Conservation (phyloP, 2,888 invertebrate genomes). For the Morpho helenor region DNA sequence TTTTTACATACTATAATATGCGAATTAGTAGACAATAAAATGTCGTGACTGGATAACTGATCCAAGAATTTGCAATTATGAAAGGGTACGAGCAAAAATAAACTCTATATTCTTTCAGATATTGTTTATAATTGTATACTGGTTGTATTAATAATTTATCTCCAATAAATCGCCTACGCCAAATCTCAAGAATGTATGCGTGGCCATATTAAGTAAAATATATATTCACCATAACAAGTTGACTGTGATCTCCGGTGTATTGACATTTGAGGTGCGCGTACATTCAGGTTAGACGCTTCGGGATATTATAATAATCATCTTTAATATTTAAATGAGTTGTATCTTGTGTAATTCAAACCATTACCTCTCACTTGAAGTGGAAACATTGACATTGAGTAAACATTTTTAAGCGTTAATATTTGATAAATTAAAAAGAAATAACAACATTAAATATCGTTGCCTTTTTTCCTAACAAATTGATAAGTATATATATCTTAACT, state of each 20-base stretch:
- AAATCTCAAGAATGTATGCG: slow-evolving; percentile 9
- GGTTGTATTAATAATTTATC: slow-evolving; percentile 1
- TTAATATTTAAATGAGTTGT: too few relatives aligned
- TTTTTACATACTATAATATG: neutral
- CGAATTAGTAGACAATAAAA: slow-evolving; percentile 1
- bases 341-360: too few relatives aligned
- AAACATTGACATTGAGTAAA: too few relatives aligned
- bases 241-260: slow-evolving; percentile 7
- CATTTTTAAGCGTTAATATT: too few relatives aligned
- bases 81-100: neutral
- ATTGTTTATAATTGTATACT: slow-evolving; percentile 3
- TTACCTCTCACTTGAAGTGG: too few relatives aligned
- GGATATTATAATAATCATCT: neutral
- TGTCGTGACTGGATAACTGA: slow-evolving; percentile 6
- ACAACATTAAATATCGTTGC: too few relatives aligned
- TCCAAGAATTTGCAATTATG: slow-evolving; percentile 5
- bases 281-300: neutral
- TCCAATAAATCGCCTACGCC: slow-evolving; percentile 9
- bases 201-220: slow-evolving; percentile 10
- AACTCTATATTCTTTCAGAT: neutral
- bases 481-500: too few relatives aligned
- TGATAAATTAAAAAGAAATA: neutral
- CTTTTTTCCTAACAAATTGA: too few relatives aligned
- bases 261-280: slow-evolving; percentile 1
- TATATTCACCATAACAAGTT: slow-evolving; percentile 9